Conservation (phyloP, 2,797 vertebrate species). For the Chaetodon trifasciatus region DNA sequence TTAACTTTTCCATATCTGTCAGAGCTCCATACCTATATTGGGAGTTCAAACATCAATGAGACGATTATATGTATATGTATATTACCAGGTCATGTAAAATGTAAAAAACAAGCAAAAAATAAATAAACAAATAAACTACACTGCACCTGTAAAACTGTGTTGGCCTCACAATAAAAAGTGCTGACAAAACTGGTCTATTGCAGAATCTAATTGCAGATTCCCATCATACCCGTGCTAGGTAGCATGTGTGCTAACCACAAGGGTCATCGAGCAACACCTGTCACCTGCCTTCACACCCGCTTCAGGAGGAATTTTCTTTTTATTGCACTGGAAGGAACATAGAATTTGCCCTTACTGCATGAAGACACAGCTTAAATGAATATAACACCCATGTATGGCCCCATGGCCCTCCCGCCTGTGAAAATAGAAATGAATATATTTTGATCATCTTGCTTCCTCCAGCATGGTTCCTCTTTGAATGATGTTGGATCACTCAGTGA, state of each 20-base stretch:
- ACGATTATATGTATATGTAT: too few relatives aligned
- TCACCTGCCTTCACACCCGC: constrained; percentile 3
- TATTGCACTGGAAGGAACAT: neutral
- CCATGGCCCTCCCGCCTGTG: neutral
- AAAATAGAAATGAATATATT: constrained; percentile 44
- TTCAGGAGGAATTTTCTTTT: neutral
- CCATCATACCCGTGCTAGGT: neutral
- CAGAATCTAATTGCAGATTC: neutral
- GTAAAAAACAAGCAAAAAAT: neutral
- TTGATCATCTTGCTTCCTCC: constrained; percentile 40
- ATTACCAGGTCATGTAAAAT: neutral
- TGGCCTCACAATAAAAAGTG: neutral
- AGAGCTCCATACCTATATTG: neutral
- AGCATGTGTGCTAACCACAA: neutral
- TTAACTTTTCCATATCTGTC: neutral
- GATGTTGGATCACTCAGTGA: constrained; percentile 57
- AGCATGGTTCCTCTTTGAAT: constrained; percentile 48
- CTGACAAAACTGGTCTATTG: neutral
- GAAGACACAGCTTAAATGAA: constrained; percentile 1
- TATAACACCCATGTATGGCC: neutral
- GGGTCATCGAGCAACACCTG: neutral
- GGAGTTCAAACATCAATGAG: neutral
- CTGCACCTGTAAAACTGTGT: neutral
- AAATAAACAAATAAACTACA: neutral
- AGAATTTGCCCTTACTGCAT: neutral